phyloP scores from a whole-genome alignment of 2,797 vertebrate species.

The Myripristis jacobus region DNA sequence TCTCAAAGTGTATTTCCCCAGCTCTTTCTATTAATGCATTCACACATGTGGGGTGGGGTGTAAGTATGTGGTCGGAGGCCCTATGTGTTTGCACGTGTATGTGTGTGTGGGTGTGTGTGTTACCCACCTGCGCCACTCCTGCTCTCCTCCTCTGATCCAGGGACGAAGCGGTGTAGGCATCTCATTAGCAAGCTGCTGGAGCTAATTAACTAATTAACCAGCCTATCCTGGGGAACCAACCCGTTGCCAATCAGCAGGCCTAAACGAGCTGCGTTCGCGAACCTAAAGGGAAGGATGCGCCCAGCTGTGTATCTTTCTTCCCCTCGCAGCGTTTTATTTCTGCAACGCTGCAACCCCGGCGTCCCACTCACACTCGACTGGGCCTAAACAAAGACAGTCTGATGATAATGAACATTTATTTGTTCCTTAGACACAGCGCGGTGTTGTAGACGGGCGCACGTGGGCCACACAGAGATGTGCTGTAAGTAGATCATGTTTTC shows the following conservation, averaged over 20 bases:
- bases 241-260: slow-evolving; percentile 58
- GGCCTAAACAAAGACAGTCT: slow-evolving; percentile 49
- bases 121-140: slow-evolving; percentile 58
- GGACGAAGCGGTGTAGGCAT: slow-evolving; percentile 45
- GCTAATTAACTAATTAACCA: slow-evolving; percentile 74
- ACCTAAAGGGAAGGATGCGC: slow-evolving; percentile 29
- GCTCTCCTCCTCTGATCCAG: slow-evolving; percentile 43
- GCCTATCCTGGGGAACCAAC: slow-evolving; percentile 46
- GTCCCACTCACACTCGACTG: slow-evolving; percentile 18
- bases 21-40: slow-evolving; percentile 22
- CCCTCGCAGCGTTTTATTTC: slow-evolving; percentile 1
- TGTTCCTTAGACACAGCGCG: slow-evolving; percentile 41
- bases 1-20: slow-evolving; percentile 1
- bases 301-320: slow-evolving; percentile 30
- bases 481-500: slow-evolving; percentile 43
- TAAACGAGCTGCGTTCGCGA: slow-evolving; percentile 32
- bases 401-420: slow-evolving; percentile 59
- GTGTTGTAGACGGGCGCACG: slow-evolving; percentile 21
- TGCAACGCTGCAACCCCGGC: slow-evolving; percentile 19
- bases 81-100: not conserved
- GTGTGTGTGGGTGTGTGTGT: not conserved
- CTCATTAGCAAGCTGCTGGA: slow-evolving; percentile 63
- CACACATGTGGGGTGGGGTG: slow-evolving; percentile 20
- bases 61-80: slow-evolving; percentile 34
- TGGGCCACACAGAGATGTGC: not conserved